phyloP scores from a whole-genome alignment of 2,888 invertebrate species.

The Lysandra bellargus region DNA sequence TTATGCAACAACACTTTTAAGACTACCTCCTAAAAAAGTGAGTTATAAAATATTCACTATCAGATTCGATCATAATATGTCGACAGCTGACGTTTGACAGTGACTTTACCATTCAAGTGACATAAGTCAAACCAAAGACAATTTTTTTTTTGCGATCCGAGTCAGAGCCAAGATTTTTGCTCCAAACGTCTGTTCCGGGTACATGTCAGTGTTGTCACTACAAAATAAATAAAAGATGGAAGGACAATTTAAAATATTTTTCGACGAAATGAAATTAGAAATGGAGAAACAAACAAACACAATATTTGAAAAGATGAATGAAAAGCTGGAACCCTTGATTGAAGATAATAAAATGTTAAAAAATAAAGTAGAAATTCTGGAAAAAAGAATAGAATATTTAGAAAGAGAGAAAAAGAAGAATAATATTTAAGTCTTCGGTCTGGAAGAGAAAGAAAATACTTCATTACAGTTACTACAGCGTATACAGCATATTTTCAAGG shows the following conservation, averaged over 20 bases:
- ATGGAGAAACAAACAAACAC: constrained; percentile 34
- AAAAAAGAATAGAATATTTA: constrained; percentile 35
- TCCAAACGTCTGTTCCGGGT: no score
- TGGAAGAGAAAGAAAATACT: constrained; percentile 35
- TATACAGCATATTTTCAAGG: constrained; percentile 26
- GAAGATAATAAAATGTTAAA: constrained; percentile 38
- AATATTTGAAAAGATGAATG: constrained; percentile 36
- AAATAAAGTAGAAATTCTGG: constrained; percentile 33
- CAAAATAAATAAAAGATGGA: constrained; percentile 17
- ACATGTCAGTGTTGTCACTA: no score
- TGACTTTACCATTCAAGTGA: no score
- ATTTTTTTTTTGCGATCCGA: no score
- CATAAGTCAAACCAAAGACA: no score
- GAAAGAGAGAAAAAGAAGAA: constrained; percentile 36
- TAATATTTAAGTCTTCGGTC: constrained; percentile 34
- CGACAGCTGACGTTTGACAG: no score
- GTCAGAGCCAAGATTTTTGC: no score
- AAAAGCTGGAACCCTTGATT: constrained; percentile 37
- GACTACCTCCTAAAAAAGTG: no score
- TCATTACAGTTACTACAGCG: constrained; percentile 23
- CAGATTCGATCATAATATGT: no score
- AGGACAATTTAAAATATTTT: constrained; percentile 35
- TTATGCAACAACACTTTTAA: no score
- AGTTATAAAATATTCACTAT: no score
- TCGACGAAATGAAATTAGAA: constrained; percentile 35